Evolutionary conservation across 1,140 invertebrate genomes (phyloP).

Genomic region (Lepidurus apus): DNA sequence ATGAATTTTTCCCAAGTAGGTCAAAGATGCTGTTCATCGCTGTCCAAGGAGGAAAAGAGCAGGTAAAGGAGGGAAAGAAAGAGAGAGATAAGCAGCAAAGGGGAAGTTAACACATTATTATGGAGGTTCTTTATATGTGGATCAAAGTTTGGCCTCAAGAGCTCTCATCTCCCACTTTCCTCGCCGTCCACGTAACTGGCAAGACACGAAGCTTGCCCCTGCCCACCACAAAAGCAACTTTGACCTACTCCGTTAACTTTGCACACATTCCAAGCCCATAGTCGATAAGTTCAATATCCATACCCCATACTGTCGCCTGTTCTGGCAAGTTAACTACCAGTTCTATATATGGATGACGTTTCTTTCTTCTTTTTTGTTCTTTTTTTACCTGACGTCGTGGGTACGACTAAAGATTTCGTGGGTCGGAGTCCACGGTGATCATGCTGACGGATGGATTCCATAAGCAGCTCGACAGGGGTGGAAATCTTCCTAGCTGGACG

Average conservation of each 20-base stretch:
- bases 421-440: slow-evolving; percentile 55
- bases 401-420: slow-evolving; percentile 43
- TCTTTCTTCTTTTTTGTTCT: neutral
- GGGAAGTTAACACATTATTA: neutral
- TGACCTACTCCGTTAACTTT: slow-evolving; percentile 14
- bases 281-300: neutral
- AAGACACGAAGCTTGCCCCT: neutral
- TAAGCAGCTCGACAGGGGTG: slow-evolving; percentile 74
- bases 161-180: slow-evolving; percentile 10
- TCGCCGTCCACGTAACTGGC: neutral
- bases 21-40: slow-evolving; percentile 13
- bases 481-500: slow-evolving; percentile 60
- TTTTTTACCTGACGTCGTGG: neutral
- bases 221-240: neutral
- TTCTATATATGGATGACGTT: slow-evolving; percentile 41
- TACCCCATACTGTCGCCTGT: neutral
- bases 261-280: neutral
- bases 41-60: neutral
- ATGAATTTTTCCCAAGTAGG: slow-evolving; percentile 5
- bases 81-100: neutral
- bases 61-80: neutral
- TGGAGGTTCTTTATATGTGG: slow-evolving; percentile 19
- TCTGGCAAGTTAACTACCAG: neutral
- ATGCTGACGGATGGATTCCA: slow-evolving; percentile 81
- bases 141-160: slow-evolving; percentile 17